Evolutionary conservation across 64 coral and sea anemone species (phyloP), one percentile per base, ranked within the genome.

Genomic region (Pocillopora damicornis): DNA sequence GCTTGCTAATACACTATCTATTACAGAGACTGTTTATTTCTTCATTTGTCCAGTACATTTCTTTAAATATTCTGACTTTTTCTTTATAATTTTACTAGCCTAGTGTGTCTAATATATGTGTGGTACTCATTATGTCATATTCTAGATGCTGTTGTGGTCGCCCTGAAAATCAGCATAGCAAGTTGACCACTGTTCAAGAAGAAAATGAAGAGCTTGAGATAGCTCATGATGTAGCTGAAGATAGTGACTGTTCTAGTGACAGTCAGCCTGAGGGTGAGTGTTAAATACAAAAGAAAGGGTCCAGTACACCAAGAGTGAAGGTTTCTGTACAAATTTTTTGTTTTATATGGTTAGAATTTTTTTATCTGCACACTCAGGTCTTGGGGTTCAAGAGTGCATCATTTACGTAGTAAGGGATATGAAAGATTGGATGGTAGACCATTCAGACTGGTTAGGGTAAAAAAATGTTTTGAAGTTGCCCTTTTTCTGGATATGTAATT

Each of bases 121-220:
- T 23, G 67, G 18, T n/a, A 23, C 6, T 71, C 25, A 25, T 25
- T 71, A 23, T n/a, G 17, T 9, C 16, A 56, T 18, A 45, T 1
- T 38, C 17, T 73, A 91, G 89, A 30, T 91, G 89, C 76, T 77
- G 81, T 17, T 91, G 89, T 86, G 89, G 89, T 5, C 81, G 89
- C n/a, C 62, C 35, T 30, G 81, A 86, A 22, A 91, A 86, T 69
- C 73, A 91, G 36, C 89, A 91, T 68, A 61, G 72, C 17, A 62
- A 86, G 61, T 69, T 91, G 74, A 78, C 75, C 2, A 86, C 72
- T 35, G 15, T 91, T 17, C 35, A 91, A 77, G 89, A 91, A 61
- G 89, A 91, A 76, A 84, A 86, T 35, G 86, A 88, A 38, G 74
- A 88, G 42, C 26, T 34, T 78, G 81, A 91, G 60, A 62, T 35